Evolutionary conservation across 2,888 invertebrate species (phyloP).

Genomic region (Pimpla rufipes): DNA sequence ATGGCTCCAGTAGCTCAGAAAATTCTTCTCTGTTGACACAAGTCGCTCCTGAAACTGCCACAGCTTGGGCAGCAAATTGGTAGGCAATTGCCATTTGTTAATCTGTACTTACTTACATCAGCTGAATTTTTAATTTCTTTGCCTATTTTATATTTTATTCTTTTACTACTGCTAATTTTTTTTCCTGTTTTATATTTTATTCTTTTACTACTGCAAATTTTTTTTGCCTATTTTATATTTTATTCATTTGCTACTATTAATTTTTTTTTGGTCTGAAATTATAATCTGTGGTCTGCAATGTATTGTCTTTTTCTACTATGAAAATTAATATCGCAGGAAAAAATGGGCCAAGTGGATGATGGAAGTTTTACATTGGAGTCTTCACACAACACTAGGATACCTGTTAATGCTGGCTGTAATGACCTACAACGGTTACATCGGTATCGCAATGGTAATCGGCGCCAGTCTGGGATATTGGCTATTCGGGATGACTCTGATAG

Average conservation of each 20-base stretch:
- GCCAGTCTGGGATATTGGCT: constrained; percentile 88
- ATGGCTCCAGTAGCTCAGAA: constrained; percentile 83
- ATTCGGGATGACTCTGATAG: constrained; percentile 86
- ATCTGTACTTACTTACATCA: neutral
- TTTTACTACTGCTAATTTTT: too few relatives aligned
- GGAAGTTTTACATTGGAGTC: constrained; percentile 86
- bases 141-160: neutral
- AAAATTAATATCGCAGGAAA: constrained; percentile 66
- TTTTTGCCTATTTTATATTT: too few relatives aligned
- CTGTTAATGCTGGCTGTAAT: constrained; percentile 91
- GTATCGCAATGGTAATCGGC: constrained; percentile 89
- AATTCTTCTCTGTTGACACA: constrained; percentile 84
- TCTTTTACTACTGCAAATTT: too few relatives aligned
- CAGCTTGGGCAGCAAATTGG: constrained; percentile 73
- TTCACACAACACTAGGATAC: constrained; percentile 89
- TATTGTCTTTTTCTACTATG: neutral
- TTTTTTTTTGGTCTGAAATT: too few relatives aligned
- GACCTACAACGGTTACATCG: constrained; percentile 90
- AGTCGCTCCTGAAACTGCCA: constrained; percentile 71
- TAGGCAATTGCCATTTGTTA: constrained; percentile 62
- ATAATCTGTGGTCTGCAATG: constrained; percentile 1
- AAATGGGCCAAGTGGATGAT: constrained; percentile 84
- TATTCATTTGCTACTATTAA: too few relatives aligned
- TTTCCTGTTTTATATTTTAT: too few relatives aligned
- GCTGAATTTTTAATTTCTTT: neutral